Evolutionary conservation across 2,797 vertebrate species (phyloP).

Genomic region (Xenentodon cancila): DNA sequence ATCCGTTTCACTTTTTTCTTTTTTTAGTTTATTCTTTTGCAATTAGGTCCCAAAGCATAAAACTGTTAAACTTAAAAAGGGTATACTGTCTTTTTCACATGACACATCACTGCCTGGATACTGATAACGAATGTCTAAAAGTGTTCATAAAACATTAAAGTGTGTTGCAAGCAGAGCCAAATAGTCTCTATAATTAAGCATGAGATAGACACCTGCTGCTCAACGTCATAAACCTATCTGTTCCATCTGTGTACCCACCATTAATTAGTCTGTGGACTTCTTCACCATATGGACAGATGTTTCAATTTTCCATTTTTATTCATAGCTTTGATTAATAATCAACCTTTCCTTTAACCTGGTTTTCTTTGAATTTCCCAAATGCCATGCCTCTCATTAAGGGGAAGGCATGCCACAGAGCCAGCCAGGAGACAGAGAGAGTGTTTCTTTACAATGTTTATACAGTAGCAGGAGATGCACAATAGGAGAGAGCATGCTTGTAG

Average conservation of each 20-base stretch:
- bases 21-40: too few relatives aligned
- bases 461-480: too few relatives aligned
- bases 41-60: too few relatives aligned
- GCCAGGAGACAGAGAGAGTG: constrained; percentile 34
- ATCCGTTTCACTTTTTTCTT: too few relatives aligned
- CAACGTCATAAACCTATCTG: constrained; percentile 58
- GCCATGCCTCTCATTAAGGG: constrained; percentile 2
- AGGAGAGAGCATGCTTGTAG: not conserved
- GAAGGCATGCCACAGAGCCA: constrained; percentile 42
- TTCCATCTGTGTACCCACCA: constrained; percentile 53
- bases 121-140: not conserved
- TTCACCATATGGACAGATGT: constrained; percentile 48
- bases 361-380: constrained; percentile 5
- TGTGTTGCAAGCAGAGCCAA: not conserved
- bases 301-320: constrained; percentile 57
- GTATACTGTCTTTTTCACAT: too few relatives aligned
- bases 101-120: not conserved
- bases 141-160: constrained; percentile 10
- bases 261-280: constrained; percentile 44
- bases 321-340: constrained; percentile 68
- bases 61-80: too few relatives aligned
- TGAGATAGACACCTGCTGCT: constrained; percentile 48
- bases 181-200: constrained; percentile 21
- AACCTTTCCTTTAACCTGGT: constrained; percentile 44
- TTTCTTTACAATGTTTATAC: constrained; percentile 10